Conservation (phyloP, 1,140 invertebrate genomes). For the Schmidtea mediterranea region DNA sequence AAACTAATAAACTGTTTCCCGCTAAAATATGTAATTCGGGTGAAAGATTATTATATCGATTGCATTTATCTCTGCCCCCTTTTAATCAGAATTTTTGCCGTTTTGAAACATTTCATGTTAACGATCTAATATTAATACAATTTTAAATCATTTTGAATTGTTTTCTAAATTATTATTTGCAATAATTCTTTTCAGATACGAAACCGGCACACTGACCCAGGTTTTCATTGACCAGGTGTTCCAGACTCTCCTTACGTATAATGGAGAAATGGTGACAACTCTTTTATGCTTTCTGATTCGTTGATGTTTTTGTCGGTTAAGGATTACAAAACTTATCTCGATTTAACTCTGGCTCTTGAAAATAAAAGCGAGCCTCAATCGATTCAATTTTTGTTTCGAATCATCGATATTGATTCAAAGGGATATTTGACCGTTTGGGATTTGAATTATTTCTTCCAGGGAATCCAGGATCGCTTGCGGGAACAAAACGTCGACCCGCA, state of each 20-base stretch:
- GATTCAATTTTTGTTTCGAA: slow-evolving; percentile 62
- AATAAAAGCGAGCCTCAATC: slow-evolving; percentile 67
- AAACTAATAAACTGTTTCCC: too few species aligned
- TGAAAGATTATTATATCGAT: too few species aligned
- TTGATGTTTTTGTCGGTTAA: too few species aligned
- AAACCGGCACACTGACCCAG: slow-evolving; percentile 55
- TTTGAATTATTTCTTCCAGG: slow-evolving; percentile 69
- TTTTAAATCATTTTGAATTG: too few species aligned
- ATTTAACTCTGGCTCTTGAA: slow-evolving; percentile 70
- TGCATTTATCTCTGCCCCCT: too few species aligned
- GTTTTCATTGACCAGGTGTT: slow-evolving; percentile 73
- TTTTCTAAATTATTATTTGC: slow-evolving; percentile 19
- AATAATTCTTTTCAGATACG: neutral
- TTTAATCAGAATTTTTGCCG: too few species aligned
- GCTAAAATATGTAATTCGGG: too few species aligned
- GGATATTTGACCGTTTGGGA: slow-evolving; percentile 66
- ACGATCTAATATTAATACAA: too few species aligned
- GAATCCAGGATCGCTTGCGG: slow-evolving; percentile 49
- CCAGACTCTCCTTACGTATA: slow-evolving; percentile 73
- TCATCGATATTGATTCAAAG: slow-evolving; percentile 59
- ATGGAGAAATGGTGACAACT: slow-evolving; percentile 51
- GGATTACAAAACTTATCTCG: slow-evolving; percentile 83
- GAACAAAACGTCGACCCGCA: slow-evolving; percentile 54
- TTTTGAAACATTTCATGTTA: too few species aligned
- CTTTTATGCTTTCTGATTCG: too few species aligned